These are phyloP conservation scores for Brachypterus glaber DNA, from an alignment of 2,888 invertebrate genomes.

Conservation along the genomic window DNA sequence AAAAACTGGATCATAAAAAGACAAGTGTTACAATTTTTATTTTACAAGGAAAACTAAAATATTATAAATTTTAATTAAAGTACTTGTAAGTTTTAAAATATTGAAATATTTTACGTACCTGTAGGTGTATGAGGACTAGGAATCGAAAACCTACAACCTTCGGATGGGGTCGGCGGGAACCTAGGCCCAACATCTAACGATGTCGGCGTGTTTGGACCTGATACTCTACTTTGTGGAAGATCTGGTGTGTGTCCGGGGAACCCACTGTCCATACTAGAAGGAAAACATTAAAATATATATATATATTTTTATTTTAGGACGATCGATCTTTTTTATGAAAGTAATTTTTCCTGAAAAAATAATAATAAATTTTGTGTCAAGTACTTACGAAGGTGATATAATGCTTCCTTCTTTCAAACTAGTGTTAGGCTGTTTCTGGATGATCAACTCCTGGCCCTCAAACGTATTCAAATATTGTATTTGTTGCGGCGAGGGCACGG, in stretches of 20 bases:
- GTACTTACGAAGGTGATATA: slow-evolving; percentile 65
- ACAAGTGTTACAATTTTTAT: too few relatives aligned
- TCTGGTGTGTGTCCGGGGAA: slow-evolving; percentile 37
- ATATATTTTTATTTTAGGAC: too few relatives aligned
- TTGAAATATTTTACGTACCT: too few relatives aligned
- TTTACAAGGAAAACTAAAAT: too few relatives aligned
- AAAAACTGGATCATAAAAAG: too few relatives aligned
- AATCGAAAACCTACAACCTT: slow-evolving; percentile 43
- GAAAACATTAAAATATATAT: slow-evolving; percentile 30
- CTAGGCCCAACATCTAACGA: slow-evolving; percentile 41
- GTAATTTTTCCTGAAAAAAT: slow-evolving; percentile 1
- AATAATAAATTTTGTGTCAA: slow-evolving; percentile 5
- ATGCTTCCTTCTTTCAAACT: slow-evolving; percentile 71
- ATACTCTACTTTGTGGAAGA: slow-evolving; percentile 36
- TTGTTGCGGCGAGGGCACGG: slow-evolving; percentile 93
- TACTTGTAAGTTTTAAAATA: too few relatives aligned
- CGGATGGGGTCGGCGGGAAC: slow-evolving; percentile 39
- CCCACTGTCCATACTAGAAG: slow-evolving; percentile 38
- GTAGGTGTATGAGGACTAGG: slow-evolving; percentile 44
- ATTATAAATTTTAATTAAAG: too few relatives aligned
- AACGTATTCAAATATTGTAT: slow-evolving; percentile 92
- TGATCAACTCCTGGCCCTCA: slow-evolving; percentile 92
- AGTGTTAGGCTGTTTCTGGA: slow-evolving; percentile 91
- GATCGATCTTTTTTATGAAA: slow-evolving; percentile 1
- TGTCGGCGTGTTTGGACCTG: slow-evolving; percentile 47